These are phyloP conservation scores for Spodoptera exigua DNA, from an alignment of 2,888 invertebrate species.

Conservation along the genomic window DNA sequence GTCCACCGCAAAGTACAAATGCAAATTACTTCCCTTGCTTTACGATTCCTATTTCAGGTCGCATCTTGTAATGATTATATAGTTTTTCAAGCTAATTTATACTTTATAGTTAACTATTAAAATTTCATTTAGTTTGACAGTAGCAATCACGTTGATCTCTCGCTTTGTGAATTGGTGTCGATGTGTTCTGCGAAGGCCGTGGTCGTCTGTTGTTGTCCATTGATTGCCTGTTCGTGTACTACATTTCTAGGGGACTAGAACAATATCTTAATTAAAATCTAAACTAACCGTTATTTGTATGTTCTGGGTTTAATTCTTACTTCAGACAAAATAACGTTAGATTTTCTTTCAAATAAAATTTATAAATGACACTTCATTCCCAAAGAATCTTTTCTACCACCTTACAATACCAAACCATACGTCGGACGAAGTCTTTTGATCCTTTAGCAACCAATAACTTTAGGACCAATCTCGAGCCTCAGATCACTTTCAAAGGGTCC, in stretches of 20 bases:
- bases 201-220: slow-evolving; percentile 50
- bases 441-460: slow-evolving; percentile 1
- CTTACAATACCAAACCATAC: too few relatives aligned
- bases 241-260: neutral
- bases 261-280: too few relatives aligned
- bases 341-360: too few relatives aligned
- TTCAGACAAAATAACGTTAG: too few relatives aligned
- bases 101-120: slow-evolving; percentile 54
- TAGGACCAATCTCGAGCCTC: slow-evolving; percentile 1
- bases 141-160: slow-evolving; percentile 20
- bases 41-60: slow-evolving; percentile 77
- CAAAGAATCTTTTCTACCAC: neutral
- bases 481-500: slow-evolving; percentile 17
- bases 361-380: neutral
- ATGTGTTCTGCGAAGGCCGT: slow-evolving; percentile 60
- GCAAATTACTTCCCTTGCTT: slow-evolving; percentile 85
- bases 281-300: too few relatives aligned
- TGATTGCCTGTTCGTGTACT: slow-evolving; percentile 43
- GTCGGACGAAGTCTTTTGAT: neutral
- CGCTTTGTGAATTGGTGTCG: slow-evolving; percentile 40
- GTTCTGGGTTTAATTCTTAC: too few relatives aligned
- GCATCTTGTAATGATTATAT: slow-evolving; percentile 63
- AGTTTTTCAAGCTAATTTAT: slow-evolving; percentile 51
- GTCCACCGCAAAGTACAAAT: slow-evolving; percentile 66
- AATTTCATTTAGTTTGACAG: slow-evolving; percentile 49